Evolutionary conservation across 2,113 vertebrate genomes (phyloP).

Genomic region (Malaclemys terrapin): DNA sequence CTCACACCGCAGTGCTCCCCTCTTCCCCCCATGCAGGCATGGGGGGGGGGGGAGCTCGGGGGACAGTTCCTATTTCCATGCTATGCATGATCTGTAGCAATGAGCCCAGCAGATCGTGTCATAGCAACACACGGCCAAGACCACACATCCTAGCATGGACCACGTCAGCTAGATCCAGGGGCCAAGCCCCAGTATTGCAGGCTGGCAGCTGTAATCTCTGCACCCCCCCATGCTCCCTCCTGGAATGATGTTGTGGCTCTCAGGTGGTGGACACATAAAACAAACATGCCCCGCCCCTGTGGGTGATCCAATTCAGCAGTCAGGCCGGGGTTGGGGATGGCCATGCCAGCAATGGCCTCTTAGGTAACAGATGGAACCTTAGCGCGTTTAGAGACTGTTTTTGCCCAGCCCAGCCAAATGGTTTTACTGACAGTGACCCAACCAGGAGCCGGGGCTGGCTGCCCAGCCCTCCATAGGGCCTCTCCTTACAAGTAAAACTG

Average conservation of each 20-base stretch:
- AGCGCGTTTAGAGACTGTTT: background rate
- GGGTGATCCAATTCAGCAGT: background rate
- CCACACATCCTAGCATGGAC: background rate
- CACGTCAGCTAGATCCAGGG: background rate
- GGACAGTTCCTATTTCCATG: background rate
- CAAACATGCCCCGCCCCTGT: background rate
- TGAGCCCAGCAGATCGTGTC: background rate
- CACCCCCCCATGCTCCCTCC: no score
- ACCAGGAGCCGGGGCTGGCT: no score
- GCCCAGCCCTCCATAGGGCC: background rate
- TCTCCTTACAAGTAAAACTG: background rate
- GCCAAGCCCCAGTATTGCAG: background rate
- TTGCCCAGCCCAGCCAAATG: background rate
- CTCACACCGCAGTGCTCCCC: background rate
- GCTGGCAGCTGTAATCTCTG: background rate
- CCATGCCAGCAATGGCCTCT: no score
- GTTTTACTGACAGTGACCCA: background rate
- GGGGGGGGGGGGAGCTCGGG: no score
- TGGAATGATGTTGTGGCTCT: no score
- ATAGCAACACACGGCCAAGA: background rate
- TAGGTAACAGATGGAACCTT: background rate
- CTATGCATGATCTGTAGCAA: background rate
- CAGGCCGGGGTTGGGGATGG: no score
- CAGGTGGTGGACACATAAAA: background rate
- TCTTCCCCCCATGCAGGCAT: background rate